Evolutionary conservation across 2,113 vertebrate species (phyloP).

Genomic region (Seriola aureovittata): DNA sequence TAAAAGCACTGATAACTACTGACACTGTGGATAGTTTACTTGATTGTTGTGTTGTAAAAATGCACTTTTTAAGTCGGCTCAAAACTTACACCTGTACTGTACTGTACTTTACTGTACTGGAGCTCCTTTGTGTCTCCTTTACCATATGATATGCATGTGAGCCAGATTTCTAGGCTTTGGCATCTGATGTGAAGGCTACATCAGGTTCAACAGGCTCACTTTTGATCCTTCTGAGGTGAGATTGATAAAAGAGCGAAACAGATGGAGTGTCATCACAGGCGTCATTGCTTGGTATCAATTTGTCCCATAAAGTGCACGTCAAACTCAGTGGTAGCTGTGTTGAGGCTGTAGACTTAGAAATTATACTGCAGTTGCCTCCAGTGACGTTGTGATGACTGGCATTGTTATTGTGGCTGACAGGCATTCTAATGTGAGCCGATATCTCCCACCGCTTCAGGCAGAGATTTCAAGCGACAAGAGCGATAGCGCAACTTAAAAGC

Average conservation of each 20-base stretch:
- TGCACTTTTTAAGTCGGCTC: not conserved
- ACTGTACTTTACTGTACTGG: not conserved
- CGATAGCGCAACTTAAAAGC: not conserved
- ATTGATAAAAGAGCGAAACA: conserved; percentile 42
- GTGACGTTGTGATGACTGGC: conserved; percentile 18
- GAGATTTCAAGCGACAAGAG: not conserved
- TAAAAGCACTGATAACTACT: not conserved
- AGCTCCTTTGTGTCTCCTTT: conserved; percentile 13
- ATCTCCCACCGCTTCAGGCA: conserved; percentile 15
- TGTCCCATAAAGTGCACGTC: conserved; percentile 16
- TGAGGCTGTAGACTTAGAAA: conserved; percentile 9
- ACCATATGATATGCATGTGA: conserved; percentile 11
- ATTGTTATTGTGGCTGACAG: conserved; percentile 18
- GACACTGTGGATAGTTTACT: not conserved
- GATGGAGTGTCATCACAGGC: conserved; percentile 8
- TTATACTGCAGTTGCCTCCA: conserved; percentile 3
- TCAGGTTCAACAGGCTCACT: conserved; percentile 35
- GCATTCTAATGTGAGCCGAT: conserved; percentile 14
- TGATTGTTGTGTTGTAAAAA: conserved; percentile 1
- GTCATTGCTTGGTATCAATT: conserved; percentile 40
- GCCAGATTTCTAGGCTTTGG: conserved; percentile 25
- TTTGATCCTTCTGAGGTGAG: conserved; percentile 26
- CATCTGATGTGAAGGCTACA: conserved; percentile 54
- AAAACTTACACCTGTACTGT: not conserved
- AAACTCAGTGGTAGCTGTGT: conserved; percentile 8